A percentile compares a stretch with the other conserved stretches of the same genome.
These are phyloP conservation scores for Rotaria magnacalcarata DNA, from an alignment of 2,888 invertebrate genomes.

Conservation along the genomic window DNA sequence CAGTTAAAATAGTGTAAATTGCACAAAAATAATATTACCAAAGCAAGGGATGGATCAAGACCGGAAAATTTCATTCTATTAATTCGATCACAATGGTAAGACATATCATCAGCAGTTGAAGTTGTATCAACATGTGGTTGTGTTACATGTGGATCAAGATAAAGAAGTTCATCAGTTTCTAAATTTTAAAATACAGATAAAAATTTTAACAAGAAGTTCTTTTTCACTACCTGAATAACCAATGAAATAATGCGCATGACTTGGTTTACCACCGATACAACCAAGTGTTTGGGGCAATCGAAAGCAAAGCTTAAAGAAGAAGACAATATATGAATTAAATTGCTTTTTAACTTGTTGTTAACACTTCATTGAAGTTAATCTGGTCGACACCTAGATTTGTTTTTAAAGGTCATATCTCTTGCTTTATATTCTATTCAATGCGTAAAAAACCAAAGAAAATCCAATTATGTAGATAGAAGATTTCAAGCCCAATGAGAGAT, in stretches of 20 bases:
- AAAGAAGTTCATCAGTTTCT: slow-evolving; percentile 73
- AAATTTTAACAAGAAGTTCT: too few relatives aligned
- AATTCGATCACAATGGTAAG: slow-evolving; percentile 70
- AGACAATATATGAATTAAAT: too few relatives aligned
- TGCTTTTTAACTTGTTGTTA: too few relatives aligned
- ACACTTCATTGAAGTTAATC: too few relatives aligned
- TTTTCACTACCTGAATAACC: slow-evolving; percentile 72
- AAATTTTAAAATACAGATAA: neutral
- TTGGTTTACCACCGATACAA: slow-evolving; percentile 94
- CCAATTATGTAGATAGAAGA: too few relatives aligned
- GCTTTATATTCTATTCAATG: too few relatives aligned
- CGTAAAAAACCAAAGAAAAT: too few relatives aligned
- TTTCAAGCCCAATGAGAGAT: too few relatives aligned
- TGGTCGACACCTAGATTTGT: too few relatives aligned
- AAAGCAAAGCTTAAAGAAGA: slow-evolving; percentile 58
- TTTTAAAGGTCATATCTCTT: too few relatives aligned
- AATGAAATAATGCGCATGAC: slow-evolving; percentile 94
- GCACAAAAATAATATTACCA: slow-evolving; percentile 57
- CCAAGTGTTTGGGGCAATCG: slow-evolving; percentile 66
- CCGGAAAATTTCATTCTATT: slow-evolving; percentile 78
- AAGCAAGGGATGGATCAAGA: slow-evolving; percentile 88
- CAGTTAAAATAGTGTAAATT: neutral
- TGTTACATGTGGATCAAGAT: slow-evolving; percentile 87
- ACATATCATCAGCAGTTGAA: slow-evolving; percentile 63
- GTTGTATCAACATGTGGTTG: slow-evolving; percentile 66